Base-by-base conservation (phyloP, 2,888 invertebrate genomes). In the Phaedon cochleariae region DNA sequence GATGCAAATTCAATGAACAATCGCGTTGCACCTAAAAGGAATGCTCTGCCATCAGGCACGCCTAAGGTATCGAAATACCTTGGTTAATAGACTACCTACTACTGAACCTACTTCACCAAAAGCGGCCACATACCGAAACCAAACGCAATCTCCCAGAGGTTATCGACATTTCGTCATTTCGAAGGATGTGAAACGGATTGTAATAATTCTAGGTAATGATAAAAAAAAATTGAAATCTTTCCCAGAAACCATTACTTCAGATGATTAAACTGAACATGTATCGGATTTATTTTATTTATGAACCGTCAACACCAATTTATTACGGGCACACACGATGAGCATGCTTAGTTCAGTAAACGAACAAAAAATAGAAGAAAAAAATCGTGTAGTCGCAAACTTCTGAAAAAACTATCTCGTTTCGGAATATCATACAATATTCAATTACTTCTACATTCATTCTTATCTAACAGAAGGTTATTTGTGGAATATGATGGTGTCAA, bases 171-270 rank as follows among this genome's bases (percentile, higher is more conserved):
- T 55, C 55, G 54, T 34, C 54, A 12, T 54, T 54, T 37, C 37
- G 55, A 26, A 41, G 37, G 55, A 55, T 55, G 21, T 41, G 55
- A 22, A 41, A 22, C 21, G 26, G 55, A 55, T 55, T 22, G 65
- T 59, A 48, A 63, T 63, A 63, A 48, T 65, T 62, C 65, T 54
- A 48, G 48, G 65, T 65, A 65, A 59, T 41, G 55, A 41, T 55
- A 41, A 55, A 55, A 41, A 12, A 41, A 9, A 55, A 55, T 55
- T 15, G 55, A 55, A 55, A 37, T 55, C 55, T 55, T 53, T 37
- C 37, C 54, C 37, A 54, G 54, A 41, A 54, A 12, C 21, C 17
- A 37, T 37, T 22, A 57, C 45, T 15, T 45, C 17, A 57, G 26
- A 45, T 22, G 45, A 45, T 57, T 2, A 41, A n/a, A n/a, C 15